phyloP scores from a whole-genome alignment of 1,140 invertebrate genomes.

The Platyscapa corneri region DNA sequence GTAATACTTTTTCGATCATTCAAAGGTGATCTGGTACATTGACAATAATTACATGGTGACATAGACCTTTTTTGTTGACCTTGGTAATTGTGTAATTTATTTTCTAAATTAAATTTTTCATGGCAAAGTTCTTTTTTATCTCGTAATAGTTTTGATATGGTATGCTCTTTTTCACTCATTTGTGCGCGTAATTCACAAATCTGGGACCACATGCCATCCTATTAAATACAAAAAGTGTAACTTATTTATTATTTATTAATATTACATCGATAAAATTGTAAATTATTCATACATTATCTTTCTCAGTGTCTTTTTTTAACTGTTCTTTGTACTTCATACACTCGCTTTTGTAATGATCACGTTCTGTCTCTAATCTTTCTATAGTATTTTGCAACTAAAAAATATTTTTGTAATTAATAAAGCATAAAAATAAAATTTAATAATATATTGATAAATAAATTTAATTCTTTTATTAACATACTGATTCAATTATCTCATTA shows the following conservation, averaged over 20 bases:
- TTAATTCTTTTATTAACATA: conserved; percentile 25
- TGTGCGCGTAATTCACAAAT: conserved; percentile 66
- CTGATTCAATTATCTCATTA: conserved; percentile 47
- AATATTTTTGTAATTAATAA: neutral
- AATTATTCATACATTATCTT: conserved; percentile 66
- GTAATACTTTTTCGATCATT: conserved; percentile 46
- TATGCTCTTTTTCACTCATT: conserved; percentile 69
- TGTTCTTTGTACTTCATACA: conserved; percentile 71
- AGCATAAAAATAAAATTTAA: conserved; percentile 13
- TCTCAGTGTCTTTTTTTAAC: conserved; percentile 61
- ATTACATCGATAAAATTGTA: conserved; percentile 56
- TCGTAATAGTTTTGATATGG: conserved; percentile 68
- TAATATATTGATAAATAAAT: too few relatives aligned
- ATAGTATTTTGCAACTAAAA: conserved; percentile 64
- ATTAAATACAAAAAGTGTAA: conserved; percentile 21
- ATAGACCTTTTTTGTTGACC: conserved; percentile 56
- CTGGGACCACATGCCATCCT: conserved; percentile 57
- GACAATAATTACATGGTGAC: conserved; percentile 59
- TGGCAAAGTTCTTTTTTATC: conserved; percentile 69
- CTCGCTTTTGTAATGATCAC: conserved; percentile 75
- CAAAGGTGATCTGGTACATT: neutral
- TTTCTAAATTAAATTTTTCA: conserved; percentile 71
- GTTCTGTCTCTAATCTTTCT: conserved; percentile 70
- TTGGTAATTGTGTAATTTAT: conserved; percentile 63
- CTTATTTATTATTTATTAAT: conserved; percentile 54